Evolutionary conservation across 2,888 invertebrate species (phyloP).

Genomic region (Diplolepis rosae): DNA sequence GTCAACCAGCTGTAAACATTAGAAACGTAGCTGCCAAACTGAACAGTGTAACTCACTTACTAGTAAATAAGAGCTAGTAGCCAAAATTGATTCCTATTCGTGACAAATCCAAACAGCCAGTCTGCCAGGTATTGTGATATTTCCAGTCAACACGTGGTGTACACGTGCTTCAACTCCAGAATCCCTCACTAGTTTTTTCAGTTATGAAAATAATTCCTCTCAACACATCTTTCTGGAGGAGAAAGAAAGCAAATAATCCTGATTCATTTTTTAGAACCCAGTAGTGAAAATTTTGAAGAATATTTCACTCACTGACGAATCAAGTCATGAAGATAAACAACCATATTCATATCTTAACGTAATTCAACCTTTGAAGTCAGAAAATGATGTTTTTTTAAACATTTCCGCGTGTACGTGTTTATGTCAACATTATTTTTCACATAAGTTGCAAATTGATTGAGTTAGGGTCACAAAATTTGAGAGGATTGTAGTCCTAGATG

Average conservation of each 20-base stretch:
- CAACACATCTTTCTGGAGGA: background rate
- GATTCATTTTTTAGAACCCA: too few species aligned
- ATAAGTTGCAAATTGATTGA: too few species aligned
- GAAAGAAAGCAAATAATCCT: background rate
- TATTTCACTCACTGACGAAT: too few species aligned
- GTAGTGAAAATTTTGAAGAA: too few species aligned
- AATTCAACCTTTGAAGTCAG: too few species aligned
- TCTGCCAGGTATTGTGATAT: background rate
- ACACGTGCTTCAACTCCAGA: background rate
- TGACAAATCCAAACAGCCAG: constrained; percentile 45
- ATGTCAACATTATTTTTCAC: too few species aligned
- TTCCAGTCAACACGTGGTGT: constrained; percentile 13
- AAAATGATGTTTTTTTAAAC: too few species aligned
- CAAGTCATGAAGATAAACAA: too few species aligned
- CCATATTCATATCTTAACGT: too few species aligned
- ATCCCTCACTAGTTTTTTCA: background rate
- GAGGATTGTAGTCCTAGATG: too few species aligned
- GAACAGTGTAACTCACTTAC: constrained; percentile 49
- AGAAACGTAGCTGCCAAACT: constrained; percentile 68
- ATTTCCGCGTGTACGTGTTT: too few species aligned
- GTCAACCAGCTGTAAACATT: constrained; percentile 69
- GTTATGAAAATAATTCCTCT: background rate
- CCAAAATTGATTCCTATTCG: constrained; percentile 38
- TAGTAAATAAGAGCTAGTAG: constrained; percentile 43
- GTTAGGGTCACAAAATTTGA: too few species aligned